Conservation (phyloP, 2,113 vertebrate genomes). For the Leucopsar rothschildi region DNA sequence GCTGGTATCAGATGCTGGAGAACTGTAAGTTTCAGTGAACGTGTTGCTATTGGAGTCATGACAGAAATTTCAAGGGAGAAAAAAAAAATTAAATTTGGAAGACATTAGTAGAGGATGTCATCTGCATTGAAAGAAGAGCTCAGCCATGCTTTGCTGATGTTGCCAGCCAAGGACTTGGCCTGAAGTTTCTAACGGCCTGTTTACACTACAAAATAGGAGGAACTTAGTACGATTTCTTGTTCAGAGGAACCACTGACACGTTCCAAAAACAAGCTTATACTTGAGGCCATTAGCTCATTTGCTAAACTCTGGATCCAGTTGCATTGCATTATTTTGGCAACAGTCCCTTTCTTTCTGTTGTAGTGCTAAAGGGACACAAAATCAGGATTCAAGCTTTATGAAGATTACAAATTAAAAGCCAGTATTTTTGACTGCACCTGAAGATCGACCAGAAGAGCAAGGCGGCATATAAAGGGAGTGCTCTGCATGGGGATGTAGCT, state of each 20-base stretch:
- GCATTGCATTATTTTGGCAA: neutral
- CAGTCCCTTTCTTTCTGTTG: neutral
- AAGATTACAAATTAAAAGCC: neutral
- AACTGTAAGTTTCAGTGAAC: conserved; percentile 4
- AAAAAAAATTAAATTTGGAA: neutral
- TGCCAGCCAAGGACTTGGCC: neutral
- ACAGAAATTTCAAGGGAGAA: conserved; percentile 32
- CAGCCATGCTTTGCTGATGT: neutral
- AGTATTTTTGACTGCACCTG: neutral
- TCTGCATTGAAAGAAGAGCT: neutral
- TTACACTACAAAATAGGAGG: neutral
- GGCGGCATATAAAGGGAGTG: neutral
- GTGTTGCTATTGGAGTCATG: conserved; percentile 15
- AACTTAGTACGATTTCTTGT: neutral
- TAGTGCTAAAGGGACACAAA: neutral
- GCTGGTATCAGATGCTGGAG: conserved; percentile 53
- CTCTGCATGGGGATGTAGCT: neutral
- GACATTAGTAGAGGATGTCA: neutral
- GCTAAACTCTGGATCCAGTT: neutral
- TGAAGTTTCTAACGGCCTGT: neutral
- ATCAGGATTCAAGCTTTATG: neutral
- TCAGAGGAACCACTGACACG: neutral
- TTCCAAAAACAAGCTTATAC: conserved; percentile 24
- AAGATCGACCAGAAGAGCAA: neutral
- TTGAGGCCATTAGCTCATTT: neutral